Evolutionary conservation across 2,888 invertebrate genomes (phyloP).

Genomic region (Eristalis tenax): DNA sequence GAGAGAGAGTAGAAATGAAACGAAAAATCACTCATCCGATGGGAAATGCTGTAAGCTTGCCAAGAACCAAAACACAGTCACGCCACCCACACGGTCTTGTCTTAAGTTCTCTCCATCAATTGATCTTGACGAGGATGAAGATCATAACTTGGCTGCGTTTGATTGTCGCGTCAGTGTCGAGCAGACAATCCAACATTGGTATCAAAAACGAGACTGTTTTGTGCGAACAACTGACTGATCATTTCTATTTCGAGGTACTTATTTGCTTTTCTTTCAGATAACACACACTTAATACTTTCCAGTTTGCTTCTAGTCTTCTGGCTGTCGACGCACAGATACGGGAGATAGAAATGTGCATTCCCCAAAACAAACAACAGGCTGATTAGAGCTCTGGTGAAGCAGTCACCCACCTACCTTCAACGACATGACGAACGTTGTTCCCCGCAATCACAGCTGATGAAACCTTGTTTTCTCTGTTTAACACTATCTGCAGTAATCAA

Average conservation of each 20-base stretch:
- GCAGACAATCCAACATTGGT: not conserved
- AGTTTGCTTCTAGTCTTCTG: not conserved
- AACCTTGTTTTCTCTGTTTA: not conserved
- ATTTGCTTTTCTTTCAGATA: slow-evolving; percentile 22
- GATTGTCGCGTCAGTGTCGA: not conserved
- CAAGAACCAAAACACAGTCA: not conserved
- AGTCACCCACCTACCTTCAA: slow-evolving; percentile 48
- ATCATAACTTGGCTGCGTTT: not conserved
- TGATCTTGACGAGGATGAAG: slow-evolving; percentile 1
- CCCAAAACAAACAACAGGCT: not conserved
- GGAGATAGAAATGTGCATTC: not conserved
- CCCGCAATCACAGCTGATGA: slow-evolving; percentile 18
- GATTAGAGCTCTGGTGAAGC: not conserved
- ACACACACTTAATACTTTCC: slow-evolving; percentile 19
- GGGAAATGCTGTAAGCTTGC: slow-evolving; percentile 3
- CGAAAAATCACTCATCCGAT: not conserved
- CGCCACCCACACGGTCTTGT: not conserved
- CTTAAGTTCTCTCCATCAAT: not conserved
- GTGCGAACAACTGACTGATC: not conserved
- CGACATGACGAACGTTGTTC: slow-evolving; percentile 40
- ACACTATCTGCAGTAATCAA: not conserved
- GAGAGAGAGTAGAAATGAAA: not conserved
- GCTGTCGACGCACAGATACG: not conserved
- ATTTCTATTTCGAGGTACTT: slow-evolving; percentile 45
- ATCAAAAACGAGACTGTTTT: not conserved